Percentiles rank a stretch among this genome's conserved stretches.
phyloP scores from a whole-genome alignment of 2,797 vertebrate species.

The Melanotaenia pygmaea region DNA sequence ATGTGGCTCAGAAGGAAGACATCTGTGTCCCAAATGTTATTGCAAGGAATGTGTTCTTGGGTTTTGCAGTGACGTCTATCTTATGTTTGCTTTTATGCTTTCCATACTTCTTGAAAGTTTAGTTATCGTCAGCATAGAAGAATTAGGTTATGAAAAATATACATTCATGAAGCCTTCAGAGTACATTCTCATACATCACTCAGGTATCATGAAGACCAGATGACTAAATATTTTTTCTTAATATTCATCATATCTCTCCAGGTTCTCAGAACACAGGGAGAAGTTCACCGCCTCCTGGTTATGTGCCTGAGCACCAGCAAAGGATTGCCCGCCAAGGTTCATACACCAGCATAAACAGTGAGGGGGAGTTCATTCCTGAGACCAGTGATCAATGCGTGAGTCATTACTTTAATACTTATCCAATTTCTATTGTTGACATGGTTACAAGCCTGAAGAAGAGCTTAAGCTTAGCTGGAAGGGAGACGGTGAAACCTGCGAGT shows the following conservation, averaged over 20 bases:
- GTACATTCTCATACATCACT: background rate
- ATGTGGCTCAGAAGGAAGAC: background rate
- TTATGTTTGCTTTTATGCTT: background rate
- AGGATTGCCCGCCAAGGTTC: conserved; percentile 96
- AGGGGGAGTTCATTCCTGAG: conserved; percentile 98
- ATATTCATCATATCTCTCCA: conserved; percentile 61
- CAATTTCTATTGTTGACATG: background rate
- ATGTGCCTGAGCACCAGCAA: conserved; percentile 95
- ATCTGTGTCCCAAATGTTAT: background rate
- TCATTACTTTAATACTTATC: conserved; percentile 50
- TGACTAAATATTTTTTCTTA: background rate
- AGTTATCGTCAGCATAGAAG: background rate
- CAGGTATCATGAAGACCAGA: background rate
- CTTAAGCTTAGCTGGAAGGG: background rate
- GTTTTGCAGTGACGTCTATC: background rate
- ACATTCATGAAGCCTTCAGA: background rate
- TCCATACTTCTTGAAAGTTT: background rate
- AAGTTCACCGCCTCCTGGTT: conserved; percentile 96
- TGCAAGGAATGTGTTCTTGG: conserved; percentile 1
- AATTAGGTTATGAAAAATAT: background rate
- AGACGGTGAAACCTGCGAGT: background rate
- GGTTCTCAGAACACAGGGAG: conserved; percentile 94
- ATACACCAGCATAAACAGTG: conserved; percentile 98
- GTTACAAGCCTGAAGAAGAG: background rate
- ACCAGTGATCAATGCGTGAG: conserved; percentile 93